phyloP scores from a whole-genome alignment of 2,888 invertebrate genomes.

The Stratiomys singularior region DNA sequence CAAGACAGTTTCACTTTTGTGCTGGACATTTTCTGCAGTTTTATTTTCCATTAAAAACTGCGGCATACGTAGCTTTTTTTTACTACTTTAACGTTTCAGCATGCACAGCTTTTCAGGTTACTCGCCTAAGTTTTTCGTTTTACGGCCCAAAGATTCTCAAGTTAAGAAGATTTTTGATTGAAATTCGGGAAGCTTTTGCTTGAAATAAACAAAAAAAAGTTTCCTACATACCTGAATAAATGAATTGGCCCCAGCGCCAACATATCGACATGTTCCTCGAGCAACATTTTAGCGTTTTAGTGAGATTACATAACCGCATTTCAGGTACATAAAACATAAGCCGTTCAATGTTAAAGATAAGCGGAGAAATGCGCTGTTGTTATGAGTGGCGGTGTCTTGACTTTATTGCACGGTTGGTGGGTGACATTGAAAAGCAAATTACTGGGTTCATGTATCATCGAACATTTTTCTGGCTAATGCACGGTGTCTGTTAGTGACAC shows the following conservation, averaged over 20 bases:
- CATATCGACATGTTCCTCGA: not conserved
- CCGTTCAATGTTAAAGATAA: conserved; percentile 45
- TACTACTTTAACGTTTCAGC: too few species aligned
- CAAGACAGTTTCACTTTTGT: too few species aligned
- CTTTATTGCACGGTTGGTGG: conserved; percentile 2
- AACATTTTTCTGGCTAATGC: not conserved
- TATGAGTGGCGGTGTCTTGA: not conserved
- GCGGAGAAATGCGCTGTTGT: conserved; percentile 17
- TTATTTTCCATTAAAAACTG: not conserved
- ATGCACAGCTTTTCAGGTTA: too few species aligned
- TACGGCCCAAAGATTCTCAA: not conserved
- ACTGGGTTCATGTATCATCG: conserved; percentile 12
- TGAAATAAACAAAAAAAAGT: too few species aligned
- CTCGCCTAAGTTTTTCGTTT: conserved; percentile 21
- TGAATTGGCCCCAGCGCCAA: not conserved
- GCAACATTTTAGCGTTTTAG: conserved; percentile 5
- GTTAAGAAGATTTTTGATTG: not conserved
- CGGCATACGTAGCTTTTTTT: not conserved
- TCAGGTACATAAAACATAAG: conserved; percentile 17
- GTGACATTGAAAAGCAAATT: conserved; percentile 40
- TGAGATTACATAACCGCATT: conserved; percentile 20
- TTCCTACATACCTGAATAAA: not conserved
- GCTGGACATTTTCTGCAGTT: too few species aligned
- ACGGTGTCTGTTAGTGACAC: not conserved
- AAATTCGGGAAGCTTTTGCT: too few species aligned